Conservation (phyloP, 1,140 invertebrate species). For the Phymorhynchus buccinoides region DNA sequence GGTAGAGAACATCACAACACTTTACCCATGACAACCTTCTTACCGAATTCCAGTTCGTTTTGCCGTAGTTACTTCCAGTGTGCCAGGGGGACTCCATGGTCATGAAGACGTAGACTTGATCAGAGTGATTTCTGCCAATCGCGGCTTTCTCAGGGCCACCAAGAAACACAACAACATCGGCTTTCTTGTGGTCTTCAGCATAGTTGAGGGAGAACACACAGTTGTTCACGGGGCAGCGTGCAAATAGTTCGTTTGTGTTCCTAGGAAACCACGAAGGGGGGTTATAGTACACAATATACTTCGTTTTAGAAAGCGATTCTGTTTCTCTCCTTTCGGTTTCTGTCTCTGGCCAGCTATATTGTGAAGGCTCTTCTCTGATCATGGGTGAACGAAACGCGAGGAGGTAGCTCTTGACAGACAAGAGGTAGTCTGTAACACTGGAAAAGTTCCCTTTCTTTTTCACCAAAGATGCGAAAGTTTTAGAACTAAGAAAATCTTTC, state of each 20-base stretch:
- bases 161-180: neutral
- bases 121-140: neutral
- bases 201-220: neutral
- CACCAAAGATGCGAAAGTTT: neutral
- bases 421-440: neutral
- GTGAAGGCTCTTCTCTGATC: neutral
- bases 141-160: neutral
- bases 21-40: neutral
- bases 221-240: neutral
- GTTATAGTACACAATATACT: neutral
- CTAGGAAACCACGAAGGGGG: neutral
- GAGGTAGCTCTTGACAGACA: neutral
- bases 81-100: neutral
- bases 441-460: neutral
- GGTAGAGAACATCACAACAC: too few species aligned
- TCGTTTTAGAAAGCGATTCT: neutral
- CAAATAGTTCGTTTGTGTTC: neutral
- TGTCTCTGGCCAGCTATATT: constrained; percentile 1
- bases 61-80: neutral
- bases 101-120: neutral
- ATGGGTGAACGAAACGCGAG: neutral
- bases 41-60: neutral
- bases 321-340: neutral
- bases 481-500: neutral
- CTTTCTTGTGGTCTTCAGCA: neutral